Conservation (phyloP, 2,888 invertebrate genomes). For the Psylliodes chrysocephalus region DNA sequence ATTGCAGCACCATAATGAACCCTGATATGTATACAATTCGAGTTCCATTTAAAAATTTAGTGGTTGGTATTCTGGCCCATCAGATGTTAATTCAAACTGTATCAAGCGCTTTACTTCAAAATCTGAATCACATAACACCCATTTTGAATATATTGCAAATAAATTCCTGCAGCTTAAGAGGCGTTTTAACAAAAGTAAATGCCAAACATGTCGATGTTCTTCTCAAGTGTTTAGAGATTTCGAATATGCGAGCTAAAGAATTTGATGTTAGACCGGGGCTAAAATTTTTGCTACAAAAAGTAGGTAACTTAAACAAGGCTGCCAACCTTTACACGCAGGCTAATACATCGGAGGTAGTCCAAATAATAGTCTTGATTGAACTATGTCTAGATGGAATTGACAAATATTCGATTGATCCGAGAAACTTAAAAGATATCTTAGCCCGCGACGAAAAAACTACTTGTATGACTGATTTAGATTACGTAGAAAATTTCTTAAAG, state of each 20-base stretch:
- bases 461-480: conserved; percentile 58
- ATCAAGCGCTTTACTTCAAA: conserved; percentile 84
- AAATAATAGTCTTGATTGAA: conserved; percentile 87
- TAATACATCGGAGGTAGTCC: conserved; percentile 91
- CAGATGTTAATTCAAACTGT: conserved; percentile 93
- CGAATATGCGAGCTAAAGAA: conserved; percentile 83
- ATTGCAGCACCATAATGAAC: conserved; percentile 76
- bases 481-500: conserved; percentile 60
- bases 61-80: conserved; percentile 90
- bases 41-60: conserved; percentile 87
- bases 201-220: conserved; percentile 75
- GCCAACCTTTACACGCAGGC: conserved; percentile 94
- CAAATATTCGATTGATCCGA: conserved; percentile 71
- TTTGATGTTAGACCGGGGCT: conserved; percentile 92
- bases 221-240: conserved; percentile 82
- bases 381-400: conserved; percentile 80
- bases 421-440: conserved; percentile 72
- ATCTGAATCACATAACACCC: conserved; percentile 63
- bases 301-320: conserved; percentile 84
- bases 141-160: conserved; percentile 63
- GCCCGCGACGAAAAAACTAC: conserved; percentile 60
- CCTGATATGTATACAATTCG: conserved; percentile 82
- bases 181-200: conserved; percentile 65
- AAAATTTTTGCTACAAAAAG: conserved; percentile 94
- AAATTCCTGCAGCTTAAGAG: conserved; percentile 61